Base-by-base conservation (phyloP, 1,140 invertebrate species). In the Olivierus martensii region DNA sequence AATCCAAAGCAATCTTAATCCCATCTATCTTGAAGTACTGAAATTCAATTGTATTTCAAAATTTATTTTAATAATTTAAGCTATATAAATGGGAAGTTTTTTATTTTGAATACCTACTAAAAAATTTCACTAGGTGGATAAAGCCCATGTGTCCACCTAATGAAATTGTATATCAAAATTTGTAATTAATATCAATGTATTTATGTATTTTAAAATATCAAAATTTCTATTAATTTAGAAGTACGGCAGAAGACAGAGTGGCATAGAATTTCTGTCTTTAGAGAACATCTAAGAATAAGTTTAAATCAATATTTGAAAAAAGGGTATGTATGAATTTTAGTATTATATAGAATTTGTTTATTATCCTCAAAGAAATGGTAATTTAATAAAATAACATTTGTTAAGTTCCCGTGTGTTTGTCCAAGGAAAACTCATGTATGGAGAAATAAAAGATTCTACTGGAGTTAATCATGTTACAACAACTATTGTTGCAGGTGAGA, bases 181-280 rank as follows among this genome's bases (percentile, higher is more conserved):
- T n/a, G n/a, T n/a, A n/a, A n/a, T n/a, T n/a, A n/a, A n/a, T n/a
- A n/a, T n/a, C n/a, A n/a, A n/a, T n/a, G n/a, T n/a, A n/a, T n/a
- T n/a, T n/a, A n/a, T n/a, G n/a, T n/a, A n/a, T n/a, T n/a, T n/a
- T n/a, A n/a, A n/a, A n/a, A n/a, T n/a, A n/a, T n/a, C n/a, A n/a
- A n/a, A n/a, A n/a, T n/a, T n/a, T n/a, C n/a, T n/a, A n/a, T n/a
- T n/a, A n/a, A n/a, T n/a, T n/a, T 85, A 17, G 82, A 87, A 63
- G 74, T 82, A 61, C 67, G 82, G 11, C 86, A 90, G 65, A 79
- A 83, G 61, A 91, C 87, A 17, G 87, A 92, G 56, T 93, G 89
- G 90, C 90, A 95, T 66, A 76, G 83, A 62, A 70, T 94, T 46
- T 83, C 83, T 61, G 80, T 93, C 5, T 95, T 94, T 64, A 88